Base-by-base conservation (phyloP, 2,113 vertebrate species). In the Pomatorhinus ruficollis region DNA sequence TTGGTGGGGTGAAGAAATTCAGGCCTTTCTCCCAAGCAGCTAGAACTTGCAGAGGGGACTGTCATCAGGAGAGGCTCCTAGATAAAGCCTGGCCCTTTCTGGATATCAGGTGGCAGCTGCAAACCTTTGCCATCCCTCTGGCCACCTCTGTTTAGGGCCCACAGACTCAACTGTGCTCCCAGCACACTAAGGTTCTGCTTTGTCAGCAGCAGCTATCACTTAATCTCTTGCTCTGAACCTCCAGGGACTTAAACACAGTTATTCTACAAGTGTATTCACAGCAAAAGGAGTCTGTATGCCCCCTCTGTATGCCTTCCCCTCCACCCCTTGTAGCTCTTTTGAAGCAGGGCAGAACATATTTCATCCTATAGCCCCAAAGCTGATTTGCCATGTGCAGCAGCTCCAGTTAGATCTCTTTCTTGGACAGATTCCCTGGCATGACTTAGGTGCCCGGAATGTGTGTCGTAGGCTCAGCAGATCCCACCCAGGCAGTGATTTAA, bases 401-500 rank as follows among this genome's bases (percentile, higher is more conserved):
- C 85, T 96, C 44, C 85, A 59, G 71, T 83, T 68, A 90, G 83
- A 93, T 95, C 86, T 77, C 63, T 83, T 77, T 70, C 92, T 89
- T 97, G 95, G 92, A 74, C 71, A 37, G 39, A 64, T 93, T 94
- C 93, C 93, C 93, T 90, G 75, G 79, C 47, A 91, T 90, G 94
- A 76, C 79, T 93, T 91, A 88, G 85, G 85, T 90, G 93, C 93
- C 78, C 39, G 49, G 90, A 88, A 85, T 68, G 71, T 64, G 57
- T 92, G 92, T 95, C 8, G 2, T 63, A 86, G 87, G 93, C 84
- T 92, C 82, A 49, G 59, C 88, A 92, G 90, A 88, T 95, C 92
- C 79, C 91, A 89, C 80, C 80, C 79, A 49, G 76, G 90, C 92
- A 88, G 50, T 88, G 96, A 94, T 94, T 96, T 93, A 96, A 95